phyloP scores from a whole-genome alignment of 2,888 invertebrate genomes.

The Sinohyriopsis cumingii region DNA sequence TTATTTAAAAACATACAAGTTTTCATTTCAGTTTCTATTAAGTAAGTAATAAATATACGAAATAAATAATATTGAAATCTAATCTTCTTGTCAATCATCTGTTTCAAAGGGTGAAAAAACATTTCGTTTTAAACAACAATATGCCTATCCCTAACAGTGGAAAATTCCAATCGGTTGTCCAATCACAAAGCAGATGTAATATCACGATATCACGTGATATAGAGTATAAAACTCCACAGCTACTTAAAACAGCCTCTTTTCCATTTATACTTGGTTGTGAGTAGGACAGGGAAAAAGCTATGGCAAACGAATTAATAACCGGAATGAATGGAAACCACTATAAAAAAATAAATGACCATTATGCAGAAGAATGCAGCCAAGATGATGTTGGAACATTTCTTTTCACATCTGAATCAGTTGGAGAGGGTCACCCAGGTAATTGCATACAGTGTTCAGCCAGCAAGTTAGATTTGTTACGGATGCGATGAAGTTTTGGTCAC shows the following conservation, averaged over 20 bases:
- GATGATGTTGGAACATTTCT: slow-evolving; percentile 67
- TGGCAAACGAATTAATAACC: slow-evolving; percentile 16
- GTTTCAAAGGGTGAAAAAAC: too few species aligned
- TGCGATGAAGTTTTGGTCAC: slow-evolving; percentile 20
- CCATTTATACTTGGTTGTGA: slow-evolving; percentile 37
- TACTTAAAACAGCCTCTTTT: slow-evolving; percentile 56
- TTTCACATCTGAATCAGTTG: slow-evolving; percentile 73
- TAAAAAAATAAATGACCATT: slow-evolving; percentile 58
- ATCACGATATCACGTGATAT: slow-evolving; percentile 41
- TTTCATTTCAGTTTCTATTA: too few species aligned
- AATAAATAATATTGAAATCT: too few species aligned
- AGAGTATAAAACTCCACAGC: slow-evolving; percentile 34
- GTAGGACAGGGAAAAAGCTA: slow-evolving; percentile 23
- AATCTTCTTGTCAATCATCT: too few species aligned
- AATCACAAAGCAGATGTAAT: background rate
- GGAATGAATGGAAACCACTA: slow-evolving; percentile 52
- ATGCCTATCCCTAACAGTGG: too few species aligned
- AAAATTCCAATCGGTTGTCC: too few species aligned
- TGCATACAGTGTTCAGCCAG: background rate
- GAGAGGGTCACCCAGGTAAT: slow-evolving; percentile 72
- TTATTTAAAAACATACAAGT: too few species aligned
- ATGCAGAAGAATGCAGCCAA: slow-evolving; percentile 64
- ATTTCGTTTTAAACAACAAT: too few species aligned
- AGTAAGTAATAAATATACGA: too few species aligned
- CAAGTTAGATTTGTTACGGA: background rate